phyloP scores from a whole-genome alignment of 2,797 vertebrate genomes.

The Okamejei kenojei region DNA sequence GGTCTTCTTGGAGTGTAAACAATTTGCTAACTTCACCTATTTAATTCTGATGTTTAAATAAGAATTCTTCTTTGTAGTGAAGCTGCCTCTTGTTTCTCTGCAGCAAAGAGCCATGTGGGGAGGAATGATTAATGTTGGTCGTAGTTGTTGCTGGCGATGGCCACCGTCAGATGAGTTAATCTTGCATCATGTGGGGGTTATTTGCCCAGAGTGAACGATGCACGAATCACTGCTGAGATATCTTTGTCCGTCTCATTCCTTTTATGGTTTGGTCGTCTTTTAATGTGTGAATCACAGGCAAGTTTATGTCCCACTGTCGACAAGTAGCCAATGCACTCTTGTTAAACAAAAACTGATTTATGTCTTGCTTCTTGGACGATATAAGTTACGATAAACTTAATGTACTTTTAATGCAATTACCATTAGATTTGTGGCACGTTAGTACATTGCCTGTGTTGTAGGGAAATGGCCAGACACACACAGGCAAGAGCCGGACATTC shows the following conservation, averaged over 20 bases:
- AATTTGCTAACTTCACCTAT: background rate
- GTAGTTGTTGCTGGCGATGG: background rate
- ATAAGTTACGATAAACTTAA: background rate
- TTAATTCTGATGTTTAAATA: background rate
- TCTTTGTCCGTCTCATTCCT: constrained; percentile 4
- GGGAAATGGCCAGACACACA: background rate
- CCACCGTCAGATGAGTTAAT: background rate
- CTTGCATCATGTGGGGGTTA: background rate
- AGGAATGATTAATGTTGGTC: background rate
- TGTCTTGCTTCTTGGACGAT: background rate
- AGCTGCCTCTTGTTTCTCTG: background rate
- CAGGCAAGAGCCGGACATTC: background rate
- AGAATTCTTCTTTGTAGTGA: background rate
- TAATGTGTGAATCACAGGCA: background rate
- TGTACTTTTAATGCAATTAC: background rate
- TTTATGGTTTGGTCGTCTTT: background rate
- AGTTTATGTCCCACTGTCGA: background rate
- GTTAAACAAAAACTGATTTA: background rate
- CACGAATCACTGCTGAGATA: background rate
- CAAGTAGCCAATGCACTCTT: background rate
- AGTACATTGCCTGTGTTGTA: background rate
- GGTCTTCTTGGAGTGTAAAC: background rate
- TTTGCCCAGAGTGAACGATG: background rate
- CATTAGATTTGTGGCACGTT: background rate
- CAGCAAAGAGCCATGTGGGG: background rate